A percentile compares a stretch with the other conserved stretches of the same genome.
phyloP scores from a whole-genome alignment of 2,888 invertebrate species.

The Acronicta psi region DNA sequence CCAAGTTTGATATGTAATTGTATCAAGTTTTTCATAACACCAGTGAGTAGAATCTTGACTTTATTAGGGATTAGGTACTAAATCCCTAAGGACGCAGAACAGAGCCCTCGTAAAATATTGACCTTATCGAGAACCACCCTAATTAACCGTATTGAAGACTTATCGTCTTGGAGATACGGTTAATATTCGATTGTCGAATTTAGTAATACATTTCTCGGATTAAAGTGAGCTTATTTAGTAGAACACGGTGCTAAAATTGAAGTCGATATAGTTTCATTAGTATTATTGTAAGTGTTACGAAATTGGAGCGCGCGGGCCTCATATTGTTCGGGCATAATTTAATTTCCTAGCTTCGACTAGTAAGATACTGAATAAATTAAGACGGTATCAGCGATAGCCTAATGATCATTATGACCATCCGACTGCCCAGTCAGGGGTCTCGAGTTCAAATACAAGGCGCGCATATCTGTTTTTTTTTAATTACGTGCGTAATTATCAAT shows the following conservation, averaged over 20 bases:
- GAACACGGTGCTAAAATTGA: slow-evolving; percentile 7
- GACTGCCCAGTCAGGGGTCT: too few species aligned
- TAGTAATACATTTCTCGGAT: slow-evolving; percentile 2
- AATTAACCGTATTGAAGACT: not conserved
- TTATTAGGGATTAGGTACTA: slow-evolving; percentile 55
- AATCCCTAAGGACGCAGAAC: slow-evolving; percentile 49
- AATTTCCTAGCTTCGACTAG: too few species aligned
- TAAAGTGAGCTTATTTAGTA: slow-evolving; percentile 19
- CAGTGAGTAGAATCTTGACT: slow-evolving; percentile 34
- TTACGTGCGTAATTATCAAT: too few species aligned
- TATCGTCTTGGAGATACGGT: slow-evolving; percentile 1
- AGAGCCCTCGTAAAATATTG: slow-evolving; percentile 49
- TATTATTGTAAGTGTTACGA: not conserved
- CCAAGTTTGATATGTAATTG: not conserved
- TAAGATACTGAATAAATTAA: too few species aligned
- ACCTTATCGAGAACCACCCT: slow-evolving; percentile 12
- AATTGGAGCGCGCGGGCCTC: not conserved
- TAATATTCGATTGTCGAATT: slow-evolving; percentile 1
- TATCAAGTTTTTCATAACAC: slow-evolving; percentile 24
- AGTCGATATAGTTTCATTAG: slow-evolving; percentile 10
- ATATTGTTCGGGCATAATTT: too few species aligned
- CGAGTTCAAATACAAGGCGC: too few species aligned
- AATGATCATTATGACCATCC: too few species aligned
- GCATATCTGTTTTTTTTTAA: too few species aligned
- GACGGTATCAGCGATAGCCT: too few species aligned